These are phyloP conservation scores for Andrena minutula DNA, from an alignment of 2,888 invertebrate genomes.

Conservation along the genomic window DNA sequence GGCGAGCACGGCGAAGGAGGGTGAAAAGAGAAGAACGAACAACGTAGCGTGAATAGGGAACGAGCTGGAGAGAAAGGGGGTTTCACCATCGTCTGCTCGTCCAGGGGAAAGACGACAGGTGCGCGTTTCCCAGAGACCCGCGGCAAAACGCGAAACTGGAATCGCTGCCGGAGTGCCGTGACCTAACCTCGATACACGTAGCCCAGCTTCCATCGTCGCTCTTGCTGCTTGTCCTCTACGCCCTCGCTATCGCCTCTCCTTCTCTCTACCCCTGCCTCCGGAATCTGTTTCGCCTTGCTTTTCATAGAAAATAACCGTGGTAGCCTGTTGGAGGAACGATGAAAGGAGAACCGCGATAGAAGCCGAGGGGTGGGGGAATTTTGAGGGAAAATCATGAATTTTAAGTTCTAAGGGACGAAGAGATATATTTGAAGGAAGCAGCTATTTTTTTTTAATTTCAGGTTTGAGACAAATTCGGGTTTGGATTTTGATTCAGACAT, in stretches of 20 bases:
- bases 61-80: constrained; percentile 50
- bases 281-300: constrained; percentile 16
- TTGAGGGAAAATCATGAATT: no score
- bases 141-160: constrained; percentile 81
- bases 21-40: constrained; percentile 29
- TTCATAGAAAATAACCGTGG: background rate
- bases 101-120: constrained; percentile 81
- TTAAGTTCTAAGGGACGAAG: no score
- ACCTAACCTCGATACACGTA: constrained; percentile 67
- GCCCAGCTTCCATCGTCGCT: constrained; percentile 28
- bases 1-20: constrained; percentile 12
- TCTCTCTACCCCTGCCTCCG: background rate
- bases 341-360: background rate
- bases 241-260: background rate
- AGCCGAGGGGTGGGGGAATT: background rate
- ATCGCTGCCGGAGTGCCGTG: constrained; percentile 70
- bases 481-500: no score
- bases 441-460: no score
- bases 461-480: no score
- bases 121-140: constrained; percentile 82
- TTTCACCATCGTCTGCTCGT: constrained; percentile 72
- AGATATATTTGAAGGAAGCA: no score
- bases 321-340: background rate
- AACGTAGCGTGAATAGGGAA: constrained; percentile 31
- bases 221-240: constrained; percentile 12